Evolutionary conservation across 2,113 vertebrate genomes (phyloP).

Genomic region (Proteles cristata): DNA sequence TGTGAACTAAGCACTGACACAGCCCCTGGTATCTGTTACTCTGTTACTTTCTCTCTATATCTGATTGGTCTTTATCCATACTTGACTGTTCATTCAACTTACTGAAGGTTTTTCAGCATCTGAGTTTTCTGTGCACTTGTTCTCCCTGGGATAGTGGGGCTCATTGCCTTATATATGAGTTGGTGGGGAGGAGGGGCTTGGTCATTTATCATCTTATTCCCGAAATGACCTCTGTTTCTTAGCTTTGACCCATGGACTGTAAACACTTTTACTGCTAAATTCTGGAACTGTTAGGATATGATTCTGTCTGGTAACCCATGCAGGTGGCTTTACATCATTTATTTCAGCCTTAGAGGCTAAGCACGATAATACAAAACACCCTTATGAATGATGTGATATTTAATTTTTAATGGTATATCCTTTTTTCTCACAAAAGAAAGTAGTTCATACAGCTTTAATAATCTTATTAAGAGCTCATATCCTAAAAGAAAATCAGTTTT

Average conservation of each 20-base stretch:
- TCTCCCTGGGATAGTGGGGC: background rate
- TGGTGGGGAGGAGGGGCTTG: background rate
- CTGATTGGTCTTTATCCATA: background rate
- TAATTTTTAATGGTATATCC: background rate
- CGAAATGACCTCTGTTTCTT: background rate
- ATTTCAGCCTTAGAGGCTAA: background rate
- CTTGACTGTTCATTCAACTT: background rate
- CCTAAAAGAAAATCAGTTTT: constrained; percentile 39
- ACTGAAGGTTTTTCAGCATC: background rate
- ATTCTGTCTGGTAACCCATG: background rate
- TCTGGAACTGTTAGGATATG: background rate
- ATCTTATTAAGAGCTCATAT: background rate
- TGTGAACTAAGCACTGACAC: background rate
- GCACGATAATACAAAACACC: background rate
- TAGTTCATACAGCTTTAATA: constrained; percentile 20
- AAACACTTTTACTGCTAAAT: background rate
- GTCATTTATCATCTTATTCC: background rate
- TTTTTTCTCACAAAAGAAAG: background rate
- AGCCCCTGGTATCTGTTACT: background rate
- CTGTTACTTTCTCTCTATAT: background rate
- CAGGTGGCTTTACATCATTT: background rate
- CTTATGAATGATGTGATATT: background rate
- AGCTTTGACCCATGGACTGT: background rate
- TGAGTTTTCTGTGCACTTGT: background rate
- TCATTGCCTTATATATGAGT: background rate